Evolutionary conservation across 2,888 invertebrate genomes (phyloP).

Genomic region (Apodemia mormo): DNA sequence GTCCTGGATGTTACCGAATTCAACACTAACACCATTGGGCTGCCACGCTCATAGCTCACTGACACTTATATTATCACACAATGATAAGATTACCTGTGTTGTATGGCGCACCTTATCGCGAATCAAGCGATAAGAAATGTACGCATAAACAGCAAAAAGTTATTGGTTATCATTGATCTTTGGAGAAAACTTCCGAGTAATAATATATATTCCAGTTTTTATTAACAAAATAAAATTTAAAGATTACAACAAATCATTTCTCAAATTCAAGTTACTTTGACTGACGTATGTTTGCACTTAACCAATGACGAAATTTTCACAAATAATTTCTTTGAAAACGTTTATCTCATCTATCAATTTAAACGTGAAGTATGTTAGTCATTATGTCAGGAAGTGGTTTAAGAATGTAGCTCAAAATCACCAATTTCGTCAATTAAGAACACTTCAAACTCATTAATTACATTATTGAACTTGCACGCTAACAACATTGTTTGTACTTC

Average conservation of each 20-base stretch:
- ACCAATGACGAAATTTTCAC: conserved; percentile 4
- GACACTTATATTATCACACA: conserved; percentile 79
- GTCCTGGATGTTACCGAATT: conserved; percentile 51
- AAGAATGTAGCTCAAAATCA: background rate
- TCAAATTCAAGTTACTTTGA: background rate
- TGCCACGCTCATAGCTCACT: conserved; percentile 73
- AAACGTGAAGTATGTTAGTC: background rate
- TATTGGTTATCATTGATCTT: conserved; percentile 31
- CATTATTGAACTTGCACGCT: background rate
- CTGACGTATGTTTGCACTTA: background rate
- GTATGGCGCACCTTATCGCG: conserved; percentile 74
- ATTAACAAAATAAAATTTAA: background rate
- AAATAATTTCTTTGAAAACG: conserved; percentile 6
- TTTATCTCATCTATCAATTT: conserved; percentile 8
- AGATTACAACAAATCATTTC: background rate
- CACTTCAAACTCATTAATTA: background rate
- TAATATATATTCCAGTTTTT: background rate
- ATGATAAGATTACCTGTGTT: conserved; percentile 74
- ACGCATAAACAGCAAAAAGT: conserved; percentile 59
- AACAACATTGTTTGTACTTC: conserved; percentile 17
- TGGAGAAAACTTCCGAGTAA: background rate
- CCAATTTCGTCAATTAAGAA: background rate
- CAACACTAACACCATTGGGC: conserved; percentile 64
- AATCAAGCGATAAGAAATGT: conserved; percentile 72
- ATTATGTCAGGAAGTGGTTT: background rate